Evolutionary conservation across 1,140 invertebrate genomes (phyloP), one percentile per base, ranked within the genome.

Genomic region (Xylocopa sonorina): DNA sequence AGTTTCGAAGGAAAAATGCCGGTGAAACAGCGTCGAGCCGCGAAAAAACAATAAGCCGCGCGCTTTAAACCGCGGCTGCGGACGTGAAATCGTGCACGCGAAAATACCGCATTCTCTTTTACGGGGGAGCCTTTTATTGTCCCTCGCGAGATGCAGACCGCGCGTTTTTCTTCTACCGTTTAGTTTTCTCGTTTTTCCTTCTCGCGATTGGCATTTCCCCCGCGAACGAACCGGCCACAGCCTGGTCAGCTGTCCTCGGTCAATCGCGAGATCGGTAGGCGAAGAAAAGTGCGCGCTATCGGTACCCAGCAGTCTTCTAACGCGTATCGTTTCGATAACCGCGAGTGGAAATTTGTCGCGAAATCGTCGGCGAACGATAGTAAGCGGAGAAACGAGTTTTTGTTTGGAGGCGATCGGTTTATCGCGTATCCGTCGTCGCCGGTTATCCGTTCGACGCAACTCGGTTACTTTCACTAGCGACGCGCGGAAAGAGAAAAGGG

Each of bases 381-480:
- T n/a, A n/a, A n/a, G n/a, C n/a, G 29, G 55, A 79, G 66, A 80
- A 80, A 82, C 83, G 76, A 77, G 79, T 85, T 81, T 79, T 32
- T 63, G n/a, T n/a, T 80, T 32, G 10, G 66, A 46, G 68, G 60
- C 51, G 66, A 79, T 82, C 66, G 83, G 48, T 76, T 85, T 85
- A 85, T 85, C 71, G 82, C 80, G 75, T 84, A 78, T 82, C 64
- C 74, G 69, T 78, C 74, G 69, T 78, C 75, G 58, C 29, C 46
- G 77, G 62, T 58, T 83, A 81, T 83, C 72, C 69, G 69, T 81
- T 60, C 81, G 27, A 29, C 43, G 24, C 69, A 50, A 80, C 71
- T 85, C 82, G 81, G 74, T 81, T 86, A 90, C 89, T 91, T 90
- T 91, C 89, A 91, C 89, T 89, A 43, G 78, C 53, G 29, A 73